phyloP scores from a whole-genome alignment of 2,113 vertebrate genomes.

The Symphodus melops region DNA sequence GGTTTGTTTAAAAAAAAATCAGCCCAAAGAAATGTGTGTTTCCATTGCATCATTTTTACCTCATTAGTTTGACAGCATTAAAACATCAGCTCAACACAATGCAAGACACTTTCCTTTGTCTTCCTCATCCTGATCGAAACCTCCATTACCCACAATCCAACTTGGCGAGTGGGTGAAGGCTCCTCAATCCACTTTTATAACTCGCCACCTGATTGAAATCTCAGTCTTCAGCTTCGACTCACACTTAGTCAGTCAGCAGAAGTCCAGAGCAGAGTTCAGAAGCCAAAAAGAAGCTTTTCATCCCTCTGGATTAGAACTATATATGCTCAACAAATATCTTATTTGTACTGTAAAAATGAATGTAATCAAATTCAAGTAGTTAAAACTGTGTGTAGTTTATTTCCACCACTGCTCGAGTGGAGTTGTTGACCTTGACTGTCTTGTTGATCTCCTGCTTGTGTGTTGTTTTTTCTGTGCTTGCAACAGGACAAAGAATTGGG shows the following conservation, averaged over 20 bases:
- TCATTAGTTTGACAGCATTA: neutral
- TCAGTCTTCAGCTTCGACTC: too few species aligned
- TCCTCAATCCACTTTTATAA: too few species aligned
- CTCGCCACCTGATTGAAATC: too few species aligned
- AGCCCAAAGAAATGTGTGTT: neutral
- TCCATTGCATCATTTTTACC: neutral
- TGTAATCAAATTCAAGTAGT: neutral
- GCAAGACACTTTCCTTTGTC: neutral
- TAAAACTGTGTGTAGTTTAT: neutral
- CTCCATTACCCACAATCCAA: neutral
- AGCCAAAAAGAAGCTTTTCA: too few species aligned
- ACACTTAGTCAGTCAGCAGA: too few species aligned
- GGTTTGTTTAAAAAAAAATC: too few species aligned
- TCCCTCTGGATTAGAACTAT: too few species aligned
- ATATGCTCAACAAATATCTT: too few species aligned
- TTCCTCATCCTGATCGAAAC: neutral
- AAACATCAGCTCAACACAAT: neutral
- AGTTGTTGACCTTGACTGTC: constrained; percentile 17
- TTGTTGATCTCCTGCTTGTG: constrained; percentile 17
- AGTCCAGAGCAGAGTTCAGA: too few species aligned
- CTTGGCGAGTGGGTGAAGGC: too few species aligned
- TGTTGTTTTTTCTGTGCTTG: constrained; percentile 5
- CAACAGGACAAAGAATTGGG: constrained; percentile 5
- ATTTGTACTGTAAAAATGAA: too few species aligned
- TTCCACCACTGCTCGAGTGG: neutral